Evolutionary conservation across 23 tunicate genomes (phyloP).

Genomic region (Ciona savignyi): DNA sequence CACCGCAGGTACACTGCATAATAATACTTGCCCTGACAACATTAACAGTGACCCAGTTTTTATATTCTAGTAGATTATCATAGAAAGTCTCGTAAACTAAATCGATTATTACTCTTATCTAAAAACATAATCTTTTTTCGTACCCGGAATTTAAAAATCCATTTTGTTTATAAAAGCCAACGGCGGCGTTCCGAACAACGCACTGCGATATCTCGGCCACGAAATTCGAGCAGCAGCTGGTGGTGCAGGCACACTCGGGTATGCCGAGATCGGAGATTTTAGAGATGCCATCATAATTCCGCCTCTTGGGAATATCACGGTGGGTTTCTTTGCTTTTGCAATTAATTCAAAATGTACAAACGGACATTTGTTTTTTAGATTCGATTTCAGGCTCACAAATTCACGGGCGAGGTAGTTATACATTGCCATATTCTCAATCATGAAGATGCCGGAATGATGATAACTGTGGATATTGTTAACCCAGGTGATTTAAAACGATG

Average conservation of each 20-base stretch:
- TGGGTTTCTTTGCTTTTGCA: too few species aligned
- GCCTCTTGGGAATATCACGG: constrained; percentile 59
- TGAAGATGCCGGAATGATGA: constrained; percentile 64
- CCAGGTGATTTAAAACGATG: neutral
- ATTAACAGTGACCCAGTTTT: too few species aligned
- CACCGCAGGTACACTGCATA: neutral
- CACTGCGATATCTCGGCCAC: constrained; percentile 12
- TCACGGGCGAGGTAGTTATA: constrained; percentile 30
- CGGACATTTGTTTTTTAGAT: constrained; percentile 21
- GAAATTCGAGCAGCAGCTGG: constrained; percentile 1
- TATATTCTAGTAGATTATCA: constrained; percentile 41
- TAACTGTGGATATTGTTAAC: constrained; percentile 25
- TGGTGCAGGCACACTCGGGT: constrained; percentile 22
- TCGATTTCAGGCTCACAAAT: constrained; percentile 26
- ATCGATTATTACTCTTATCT: neutral
- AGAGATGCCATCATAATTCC: constrained; percentile 39
- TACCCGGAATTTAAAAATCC: too few species aligned
- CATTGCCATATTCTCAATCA: constrained; percentile 57
- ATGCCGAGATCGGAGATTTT: constrained; percentile 15
- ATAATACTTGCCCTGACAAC: too few species aligned
- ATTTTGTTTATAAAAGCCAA: too few species aligned
- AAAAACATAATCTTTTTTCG: neutral
- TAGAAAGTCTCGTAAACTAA: constrained; percentile 5
- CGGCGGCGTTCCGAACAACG: neutral
- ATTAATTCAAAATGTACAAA: too few species aligned